Conservation (phyloP, 2,113 vertebrate species). For the Addax nasomaculatus region DNA sequence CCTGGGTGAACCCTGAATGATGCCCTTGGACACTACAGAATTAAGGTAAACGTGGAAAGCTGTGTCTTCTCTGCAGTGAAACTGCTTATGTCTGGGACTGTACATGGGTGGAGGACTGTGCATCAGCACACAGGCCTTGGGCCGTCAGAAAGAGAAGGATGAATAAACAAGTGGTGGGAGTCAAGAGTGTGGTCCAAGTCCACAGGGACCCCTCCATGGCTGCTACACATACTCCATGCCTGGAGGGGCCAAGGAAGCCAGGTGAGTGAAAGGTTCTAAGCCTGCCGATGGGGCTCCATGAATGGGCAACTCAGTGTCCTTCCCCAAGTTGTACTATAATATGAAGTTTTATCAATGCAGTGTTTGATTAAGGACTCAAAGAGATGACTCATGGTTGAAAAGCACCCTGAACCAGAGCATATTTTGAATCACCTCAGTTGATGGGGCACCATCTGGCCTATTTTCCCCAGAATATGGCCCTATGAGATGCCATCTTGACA, state of each 20-base stretch:
- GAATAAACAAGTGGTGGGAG: rapidly evolving
- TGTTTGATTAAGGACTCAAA: not conserved
- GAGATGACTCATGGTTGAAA: not conserved
- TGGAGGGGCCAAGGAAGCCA: rapidly evolving
- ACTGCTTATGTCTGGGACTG: no score
- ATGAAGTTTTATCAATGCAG: not conserved
- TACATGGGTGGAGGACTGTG: not conserved
- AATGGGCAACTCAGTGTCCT: not conserved
- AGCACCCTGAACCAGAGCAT: not conserved
- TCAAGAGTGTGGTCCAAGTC: not conserved
- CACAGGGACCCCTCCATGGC: not conserved
- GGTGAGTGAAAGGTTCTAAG: rapidly evolving
- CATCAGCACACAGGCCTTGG: rapidly evolving
- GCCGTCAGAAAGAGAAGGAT: not conserved
- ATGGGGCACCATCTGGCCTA: not conserved
- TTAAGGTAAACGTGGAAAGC: not conserved
- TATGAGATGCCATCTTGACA: no score
- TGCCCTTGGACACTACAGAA: not conserved
- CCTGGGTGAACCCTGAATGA: not conserved
- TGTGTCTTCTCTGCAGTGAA: no score
- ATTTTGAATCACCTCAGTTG: no score
- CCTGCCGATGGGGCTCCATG: rapidly evolving
- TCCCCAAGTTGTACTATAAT: not conserved
- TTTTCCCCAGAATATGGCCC: not conserved
- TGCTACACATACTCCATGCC: rapidly evolving